Percentiles rank a stretch among this genome's conserved stretches.
Evolutionary conservation across 2,888 invertebrate genomes (phyloP).

Genomic region (Bhutanitis thaidina): DNA sequence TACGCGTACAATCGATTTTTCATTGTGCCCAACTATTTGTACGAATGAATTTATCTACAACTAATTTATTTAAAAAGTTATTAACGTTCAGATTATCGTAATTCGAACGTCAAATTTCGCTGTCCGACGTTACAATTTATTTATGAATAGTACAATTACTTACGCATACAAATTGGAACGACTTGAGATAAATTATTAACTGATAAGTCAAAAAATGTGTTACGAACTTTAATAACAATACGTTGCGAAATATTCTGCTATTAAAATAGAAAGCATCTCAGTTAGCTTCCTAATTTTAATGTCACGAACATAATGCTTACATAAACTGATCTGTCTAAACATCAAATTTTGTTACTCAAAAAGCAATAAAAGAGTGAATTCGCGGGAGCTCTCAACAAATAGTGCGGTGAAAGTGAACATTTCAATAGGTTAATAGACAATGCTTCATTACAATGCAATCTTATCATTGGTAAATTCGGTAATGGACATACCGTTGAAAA

Average conservation of each 20-base stretch:
- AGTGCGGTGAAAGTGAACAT: slow-evolving; percentile 65
- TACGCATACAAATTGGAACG: slow-evolving; percentile 29
- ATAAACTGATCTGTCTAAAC: slow-evolving; percentile 50
- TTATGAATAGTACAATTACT: slow-evolving; percentile 22
- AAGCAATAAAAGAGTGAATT: slow-evolving; percentile 45
- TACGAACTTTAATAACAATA: slow-evolving; percentile 35
- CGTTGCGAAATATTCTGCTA: slow-evolving; percentile 34
- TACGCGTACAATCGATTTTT: no score
- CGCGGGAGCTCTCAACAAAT: slow-evolving; percentile 46
- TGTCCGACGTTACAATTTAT: slow-evolving; percentile 3
- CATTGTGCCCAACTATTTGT: no score
- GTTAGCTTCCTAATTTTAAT: slow-evolving; percentile 35
- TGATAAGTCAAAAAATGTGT: slow-evolving; percentile 34
- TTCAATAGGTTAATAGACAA: slow-evolving; percentile 64
- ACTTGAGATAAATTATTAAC: slow-evolving; percentile 24
- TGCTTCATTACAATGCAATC: slow-evolving; percentile 33
- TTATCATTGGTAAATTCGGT: neutral
- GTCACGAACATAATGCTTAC: slow-evolving; percentile 52
- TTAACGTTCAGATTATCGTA: neutral
- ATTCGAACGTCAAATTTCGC: neutral
- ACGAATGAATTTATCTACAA: no score
- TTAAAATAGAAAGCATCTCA: slow-evolving; percentile 56
- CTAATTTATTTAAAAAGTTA: neutral
- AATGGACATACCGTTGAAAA: neutral
- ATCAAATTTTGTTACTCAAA: slow-evolving; percentile 58